Conservation (phyloP, 2,113 vertebrate species). For the Gallinago paraguaiae region DNA sequence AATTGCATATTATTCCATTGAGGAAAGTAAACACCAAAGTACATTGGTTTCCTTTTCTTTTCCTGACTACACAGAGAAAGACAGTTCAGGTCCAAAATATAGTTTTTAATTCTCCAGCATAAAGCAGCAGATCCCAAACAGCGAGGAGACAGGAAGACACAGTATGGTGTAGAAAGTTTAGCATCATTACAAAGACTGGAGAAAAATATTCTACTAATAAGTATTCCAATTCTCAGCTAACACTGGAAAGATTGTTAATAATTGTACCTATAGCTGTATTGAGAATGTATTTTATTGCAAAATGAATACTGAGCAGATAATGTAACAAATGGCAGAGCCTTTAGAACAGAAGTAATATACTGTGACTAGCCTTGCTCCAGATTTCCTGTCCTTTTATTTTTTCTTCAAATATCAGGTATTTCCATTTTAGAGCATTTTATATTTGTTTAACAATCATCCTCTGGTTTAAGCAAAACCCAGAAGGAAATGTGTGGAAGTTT, state of each 20-base stretch:
- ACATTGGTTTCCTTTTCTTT: not conserved
- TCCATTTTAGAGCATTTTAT: not conserved
- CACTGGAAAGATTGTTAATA: not conserved
- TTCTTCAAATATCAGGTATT: not conserved
- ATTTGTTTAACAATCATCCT: not conserved
- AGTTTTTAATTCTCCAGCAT: not conserved
- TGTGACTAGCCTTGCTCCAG: not conserved
- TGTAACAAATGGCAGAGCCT: not conserved
- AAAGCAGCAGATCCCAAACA: not conserved
- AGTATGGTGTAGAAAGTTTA: not conserved
- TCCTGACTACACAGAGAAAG: not conserved
- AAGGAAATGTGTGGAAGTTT: not conserved
- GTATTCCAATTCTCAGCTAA: not conserved
- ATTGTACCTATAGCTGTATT: not conserved
- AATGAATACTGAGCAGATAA: not conserved
- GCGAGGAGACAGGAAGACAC: not conserved
- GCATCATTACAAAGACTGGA: not conserved
- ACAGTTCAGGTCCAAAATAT: not conserved
- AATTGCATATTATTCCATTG: not conserved
- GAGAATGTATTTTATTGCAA: not conserved
- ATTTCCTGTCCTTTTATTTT: not conserved
- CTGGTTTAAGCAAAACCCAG: not conserved
- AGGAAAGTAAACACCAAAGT: slow-evolving; percentile 9
- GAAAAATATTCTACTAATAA: not conserved
- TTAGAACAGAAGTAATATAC: not conserved